phyloP scores from a whole-genome alignment of 2,888 invertebrate genomes.

The Vesta saturnalis region DNA sequence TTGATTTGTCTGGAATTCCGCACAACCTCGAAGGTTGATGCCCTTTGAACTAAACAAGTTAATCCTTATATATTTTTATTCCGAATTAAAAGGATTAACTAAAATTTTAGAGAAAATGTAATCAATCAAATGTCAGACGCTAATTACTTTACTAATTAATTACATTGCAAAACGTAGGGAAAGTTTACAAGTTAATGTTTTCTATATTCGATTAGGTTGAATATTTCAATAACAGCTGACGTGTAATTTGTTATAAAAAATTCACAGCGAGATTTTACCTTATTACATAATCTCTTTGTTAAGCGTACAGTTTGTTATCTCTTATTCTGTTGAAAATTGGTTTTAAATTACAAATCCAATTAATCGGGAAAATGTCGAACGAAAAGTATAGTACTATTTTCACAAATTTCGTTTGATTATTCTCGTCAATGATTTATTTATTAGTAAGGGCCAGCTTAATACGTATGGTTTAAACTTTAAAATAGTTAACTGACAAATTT shows the following conservation, averaged over 20 bases:
- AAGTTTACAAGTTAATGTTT: conserved; percentile 1
- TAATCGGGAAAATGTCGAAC: background rate
- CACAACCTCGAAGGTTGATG: conserved; percentile 9
- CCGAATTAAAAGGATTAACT: background rate
- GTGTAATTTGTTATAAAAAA: background rate
- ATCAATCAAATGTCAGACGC: conserved; percentile 14
- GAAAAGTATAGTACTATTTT: no score
- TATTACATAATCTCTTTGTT: no score
- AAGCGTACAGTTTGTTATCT: background rate
- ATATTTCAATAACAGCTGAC: background rate
- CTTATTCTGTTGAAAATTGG: background rate
- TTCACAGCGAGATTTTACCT: no score
- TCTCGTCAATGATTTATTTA: no score
- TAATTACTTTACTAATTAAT: conserved; percentile 15
- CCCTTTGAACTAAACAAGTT: conserved; percentile 12
- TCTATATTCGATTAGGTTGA: background rate
- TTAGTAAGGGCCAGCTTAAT: no score
- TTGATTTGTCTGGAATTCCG: conserved; percentile 10
- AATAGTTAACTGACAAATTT: no score
- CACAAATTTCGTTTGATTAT: no score
- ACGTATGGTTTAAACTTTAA: no score
- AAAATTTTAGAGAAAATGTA: conserved; percentile 14
- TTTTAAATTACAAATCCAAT: background rate
- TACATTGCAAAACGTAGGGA: conserved; percentile 6
- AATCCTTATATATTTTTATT: conserved; percentile 12